Conservation (phyloP, 1,140 invertebrate species). For the Vanessa tameamea region DNA sequence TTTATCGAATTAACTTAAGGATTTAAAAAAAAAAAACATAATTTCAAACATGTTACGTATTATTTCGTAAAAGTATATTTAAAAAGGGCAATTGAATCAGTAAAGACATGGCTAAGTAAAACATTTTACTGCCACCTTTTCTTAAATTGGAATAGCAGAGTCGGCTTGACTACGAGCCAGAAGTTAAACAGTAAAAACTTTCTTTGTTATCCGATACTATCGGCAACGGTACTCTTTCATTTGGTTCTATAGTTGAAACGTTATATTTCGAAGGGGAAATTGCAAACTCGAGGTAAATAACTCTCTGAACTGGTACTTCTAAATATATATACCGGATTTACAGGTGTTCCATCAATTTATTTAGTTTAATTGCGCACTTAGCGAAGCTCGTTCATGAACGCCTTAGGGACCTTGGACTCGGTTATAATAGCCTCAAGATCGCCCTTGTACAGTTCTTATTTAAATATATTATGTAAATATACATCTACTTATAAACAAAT, state of each 20-base stretch:
- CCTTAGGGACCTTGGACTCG: background rate
- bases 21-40: too few relatives aligned
- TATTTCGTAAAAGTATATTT: background rate
- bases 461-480: too few relatives aligned
- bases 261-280: conserved; percentile 49
- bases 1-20: too few relatives aligned
- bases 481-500: too few relatives aligned
- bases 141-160: conserved; percentile 73
- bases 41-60: background rate
- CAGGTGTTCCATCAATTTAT: too few relatives aligned
- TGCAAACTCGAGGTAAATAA: conserved; percentile 41
- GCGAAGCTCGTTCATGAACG: background rate
- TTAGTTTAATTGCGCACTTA: too few relatives aligned
- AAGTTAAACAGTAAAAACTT: conserved; percentile 77
- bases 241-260: conserved; percentile 39
- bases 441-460: too few relatives aligned
- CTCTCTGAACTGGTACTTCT: background rate
- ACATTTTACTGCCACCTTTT: conserved; percentile 64
- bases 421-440: too few relatives aligned
- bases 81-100: conserved; percentile 19
- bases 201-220: conserved; percentile 77
- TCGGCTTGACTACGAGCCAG: conserved; percentile 54
- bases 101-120: conserved; percentile 32
- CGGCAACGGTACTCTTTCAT: conserved; percentile 64
- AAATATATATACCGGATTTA: background rate